These are phyloP conservation scores for Cheumatopsyche charites DNA, from an alignment of 1,140 invertebrate species.

Conservation along the genomic window DNA sequence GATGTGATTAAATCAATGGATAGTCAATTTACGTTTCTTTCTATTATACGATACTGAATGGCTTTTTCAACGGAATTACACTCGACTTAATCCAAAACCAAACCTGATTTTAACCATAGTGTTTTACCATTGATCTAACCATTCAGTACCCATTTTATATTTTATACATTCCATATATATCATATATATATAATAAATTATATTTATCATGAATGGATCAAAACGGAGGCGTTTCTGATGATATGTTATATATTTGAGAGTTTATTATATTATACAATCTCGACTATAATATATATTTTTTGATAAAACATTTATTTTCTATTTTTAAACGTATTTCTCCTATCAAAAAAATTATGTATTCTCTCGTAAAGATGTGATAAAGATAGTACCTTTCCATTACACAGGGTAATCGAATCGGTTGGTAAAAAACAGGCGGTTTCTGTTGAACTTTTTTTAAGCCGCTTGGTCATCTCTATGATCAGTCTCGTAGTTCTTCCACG, in stretches of 20 bases:
- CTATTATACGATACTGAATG: too few relatives aligned
- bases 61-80: too few relatives aligned
- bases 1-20: constrained; percentile 32
- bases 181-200: constrained; percentile 30
- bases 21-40: neutral
- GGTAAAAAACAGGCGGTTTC: constrained; percentile 28
- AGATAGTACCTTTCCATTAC: constrained; percentile 46
- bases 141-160: too few relatives aligned
- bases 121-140: too few relatives aligned
- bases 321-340: constrained; percentile 39
- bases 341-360: constrained; percentile 36
- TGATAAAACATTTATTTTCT: constrained; percentile 45
- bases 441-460: constrained; percentile 19
- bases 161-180: constrained; percentile 39
- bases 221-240: constrained; percentile 6
- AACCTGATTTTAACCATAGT: too few relatives aligned
- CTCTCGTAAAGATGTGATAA: constrained; percentile 44
- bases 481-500: constrained; percentile 40
- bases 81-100: too few relatives aligned
- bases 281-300: constrained; percentile 42
- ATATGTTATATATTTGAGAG: neutral
- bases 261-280: constrained; percentile 1
- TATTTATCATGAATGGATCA: constrained; percentile 1
- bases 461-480: constrained; percentile 45
- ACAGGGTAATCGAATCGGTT: constrained; percentile 44